Conservation (phyloP, 2,888 invertebrate genomes). For the Tenthredo livida region DNA sequence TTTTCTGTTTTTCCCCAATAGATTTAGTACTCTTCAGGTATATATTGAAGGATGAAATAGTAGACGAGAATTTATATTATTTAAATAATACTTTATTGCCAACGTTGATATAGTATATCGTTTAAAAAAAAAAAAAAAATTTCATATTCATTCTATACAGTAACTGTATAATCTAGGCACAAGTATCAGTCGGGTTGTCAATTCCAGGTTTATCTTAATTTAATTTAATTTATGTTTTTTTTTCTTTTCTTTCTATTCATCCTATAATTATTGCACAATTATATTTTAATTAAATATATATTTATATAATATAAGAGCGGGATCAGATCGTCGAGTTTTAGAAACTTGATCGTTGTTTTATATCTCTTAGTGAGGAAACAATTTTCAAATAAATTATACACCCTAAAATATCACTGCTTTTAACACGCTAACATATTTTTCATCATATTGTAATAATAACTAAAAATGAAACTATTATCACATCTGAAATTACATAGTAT, state of each 20-base stretch:
- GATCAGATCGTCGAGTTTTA: background rate
- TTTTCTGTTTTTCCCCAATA: background rate
- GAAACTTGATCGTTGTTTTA: background rate
- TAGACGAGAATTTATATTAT: conserved; percentile 30
- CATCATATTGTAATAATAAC: too few relatives aligned
- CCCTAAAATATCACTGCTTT: conserved; percentile 25
- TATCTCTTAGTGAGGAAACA: background rate
- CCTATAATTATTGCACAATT: background rate
- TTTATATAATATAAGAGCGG: too few relatives aligned
- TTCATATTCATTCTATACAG: conserved; percentile 8
- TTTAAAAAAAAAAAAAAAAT: background rate
- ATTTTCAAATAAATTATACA: conserved; percentile 7
- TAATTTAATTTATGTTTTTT: background rate
- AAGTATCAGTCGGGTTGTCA: background rate
- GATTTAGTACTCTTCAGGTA: background rate
- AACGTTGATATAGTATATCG: background rate
- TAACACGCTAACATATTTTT: background rate
- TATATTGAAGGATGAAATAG: conserved; percentile 26
- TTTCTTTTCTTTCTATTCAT: background rate
- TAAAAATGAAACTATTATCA: conserved; percentile 43
- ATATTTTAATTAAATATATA: background rate
- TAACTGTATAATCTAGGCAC: conserved; percentile 17
- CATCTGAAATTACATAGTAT: conserved; percentile 23
- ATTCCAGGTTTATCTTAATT: background rate
- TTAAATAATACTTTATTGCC: conserved; percentile 32